These are phyloP conservation scores for Hyphantria cunea DNA, from an alignment of 1,140 invertebrate species.

Conservation along the genomic window DNA sequence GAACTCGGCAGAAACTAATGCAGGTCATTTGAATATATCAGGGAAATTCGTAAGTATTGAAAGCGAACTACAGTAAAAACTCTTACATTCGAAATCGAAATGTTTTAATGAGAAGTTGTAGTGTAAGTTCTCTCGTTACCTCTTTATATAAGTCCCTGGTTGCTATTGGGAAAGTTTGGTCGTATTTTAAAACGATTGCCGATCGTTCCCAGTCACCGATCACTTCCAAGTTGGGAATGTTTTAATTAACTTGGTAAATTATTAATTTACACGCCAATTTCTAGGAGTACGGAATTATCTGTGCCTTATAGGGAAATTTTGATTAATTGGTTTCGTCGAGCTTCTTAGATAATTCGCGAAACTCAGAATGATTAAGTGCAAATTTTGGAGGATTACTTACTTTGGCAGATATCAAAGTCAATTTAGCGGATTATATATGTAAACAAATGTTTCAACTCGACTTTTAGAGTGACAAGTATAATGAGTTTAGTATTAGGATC, in stretches of 20 bases:
- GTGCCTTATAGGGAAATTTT: constrained; percentile 2
- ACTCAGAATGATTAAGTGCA: constrained; percentile 2
- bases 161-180: constrained; percentile 15
- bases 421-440: too few relatives aligned
- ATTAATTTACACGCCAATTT: constrained; percentile 39
- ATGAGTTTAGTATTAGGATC: too few relatives aligned
- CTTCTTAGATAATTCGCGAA: constrained; percentile 1
- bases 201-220: constrained; percentile 11
- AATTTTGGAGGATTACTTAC: not conserved
- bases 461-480: too few relatives aligned
- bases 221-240: constrained; percentile 22
- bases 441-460: too few relatives aligned
- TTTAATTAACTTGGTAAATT: constrained; percentile 40
- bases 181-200: constrained; percentile 17
- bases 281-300: constrained; percentile 17
- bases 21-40: too few relatives aligned
- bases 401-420: too few relatives aligned
- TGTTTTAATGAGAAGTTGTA: constrained; percentile 4
- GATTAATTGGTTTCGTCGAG: constrained; percentile 16
- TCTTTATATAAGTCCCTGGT: constrained; percentile 4
- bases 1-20: too few relatives aligned
- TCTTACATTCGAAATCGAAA: not conserved
- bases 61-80: not conserved
- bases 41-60: too few relatives aligned
- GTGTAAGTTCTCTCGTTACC: not conserved